Evolutionary conservation across 1,140 invertebrate species (phyloP).

Genomic region (Schlechtendalia chinensis): DNA sequence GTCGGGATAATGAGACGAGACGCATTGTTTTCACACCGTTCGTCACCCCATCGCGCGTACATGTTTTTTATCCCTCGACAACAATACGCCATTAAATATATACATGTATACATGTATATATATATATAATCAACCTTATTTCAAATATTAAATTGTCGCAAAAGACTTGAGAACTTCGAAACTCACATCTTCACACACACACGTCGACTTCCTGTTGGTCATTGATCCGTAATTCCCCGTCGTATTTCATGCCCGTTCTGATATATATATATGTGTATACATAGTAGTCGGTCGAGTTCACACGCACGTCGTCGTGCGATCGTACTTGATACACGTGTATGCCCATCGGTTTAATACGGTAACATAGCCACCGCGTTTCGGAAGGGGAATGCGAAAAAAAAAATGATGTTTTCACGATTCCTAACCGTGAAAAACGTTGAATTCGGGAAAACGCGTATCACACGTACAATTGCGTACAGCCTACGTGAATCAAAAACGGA

Average conservation of each 20-base stretch:
- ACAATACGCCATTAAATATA: not conserved
- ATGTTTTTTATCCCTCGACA: slow-evolving; percentile 24
- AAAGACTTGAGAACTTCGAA: not conserved
- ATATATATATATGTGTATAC: no score
- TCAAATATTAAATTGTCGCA: not conserved
- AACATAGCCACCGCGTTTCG: no score
- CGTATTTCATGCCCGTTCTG: not conserved
- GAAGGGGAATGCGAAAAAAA: no score
- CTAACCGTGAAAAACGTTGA: no score
- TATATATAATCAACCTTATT: no score
- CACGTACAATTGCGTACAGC: no score
- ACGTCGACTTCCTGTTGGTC: slow-evolving; percentile 31
- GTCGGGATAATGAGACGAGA: not conserved
- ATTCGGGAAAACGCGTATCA: no score
- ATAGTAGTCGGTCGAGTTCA: not conserved
- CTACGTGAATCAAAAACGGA: no score
- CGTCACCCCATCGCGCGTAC: not conserved
- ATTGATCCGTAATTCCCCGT: slow-evolving; percentile 12
- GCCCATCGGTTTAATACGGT: no score
- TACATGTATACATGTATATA: no score
- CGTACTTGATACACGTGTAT: not conserved
- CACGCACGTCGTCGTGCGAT: not conserved
- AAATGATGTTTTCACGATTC: no score
- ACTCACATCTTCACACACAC: not conserved
- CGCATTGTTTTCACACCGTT: not conserved